Base-by-base conservation (phyloP, 2,113 vertebrate genomes). In the Phrynosoma blainvillii region DNA sequence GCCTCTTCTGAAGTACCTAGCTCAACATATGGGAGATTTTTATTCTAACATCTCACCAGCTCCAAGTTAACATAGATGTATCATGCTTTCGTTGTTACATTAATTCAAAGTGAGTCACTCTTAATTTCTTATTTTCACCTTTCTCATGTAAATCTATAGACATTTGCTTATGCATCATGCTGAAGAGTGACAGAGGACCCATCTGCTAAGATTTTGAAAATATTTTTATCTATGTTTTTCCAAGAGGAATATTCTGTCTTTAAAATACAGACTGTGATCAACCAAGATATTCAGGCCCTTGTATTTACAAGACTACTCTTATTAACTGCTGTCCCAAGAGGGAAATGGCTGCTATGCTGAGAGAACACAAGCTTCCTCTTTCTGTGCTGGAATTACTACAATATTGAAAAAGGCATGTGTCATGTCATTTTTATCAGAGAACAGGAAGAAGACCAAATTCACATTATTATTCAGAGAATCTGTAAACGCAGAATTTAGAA, bases 1-100 rank as follows among this genome's bases (percentile, higher is more conserved):
- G 79, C 21, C 52, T 86, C 65, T 30, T 76, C 47, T 90, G 90
- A 92, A 93, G 92, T 90, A 23, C 13, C 14, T 91, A 90, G 90
- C 81, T 82, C 79, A 88, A 92, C 92, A 85, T 81, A 90, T 87
- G 52, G 89, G 7, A 90, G 89, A 90, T 87, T 86, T 14, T 84
- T 89, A 79, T 90, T 91, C n/a, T 8, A 92, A 54, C 20, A 84
- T 82, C 6, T 1, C 52, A 56, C 84, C 84, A 84, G 79, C 75
- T 84, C n/a, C 20, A 93, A 84, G 11, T 87, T 77, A 82, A 82
- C 0, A 77, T 85, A 82, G 87, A 87, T 56, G 1, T 40, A 79
- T 16, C 2, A 1, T 90, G 23, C 52, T 84, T 87, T 90, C 73
- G 40, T 88, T 81, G n/a, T 32, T 83, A 66, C 20, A 80, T 92